Base-by-base conservation (phyloP, 2,888 invertebrate genomes). In the Bhutanitis thaidina region DNA sequence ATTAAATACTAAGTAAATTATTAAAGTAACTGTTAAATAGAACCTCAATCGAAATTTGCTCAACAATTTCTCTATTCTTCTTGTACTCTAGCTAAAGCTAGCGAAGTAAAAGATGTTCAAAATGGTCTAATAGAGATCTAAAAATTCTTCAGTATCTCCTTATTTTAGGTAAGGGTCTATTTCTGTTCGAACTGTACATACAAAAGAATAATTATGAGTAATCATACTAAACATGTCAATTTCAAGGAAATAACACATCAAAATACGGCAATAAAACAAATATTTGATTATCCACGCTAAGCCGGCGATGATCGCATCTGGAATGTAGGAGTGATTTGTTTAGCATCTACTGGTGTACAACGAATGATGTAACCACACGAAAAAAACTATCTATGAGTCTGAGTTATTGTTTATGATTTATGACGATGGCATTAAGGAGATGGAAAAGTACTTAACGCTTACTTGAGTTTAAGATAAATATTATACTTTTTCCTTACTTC, bases 301-400 rank as follows among this genome's bases (percentile, higher is more conserved):
- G 35, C 36, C 16, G 29, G 44, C n/a, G 51, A 45, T 51, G 51
- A 51, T 51, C 40, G 16, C 44, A 51, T 51, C 29, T 1, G 4
- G 34, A 15, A 51, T 34, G 51, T 51, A 35, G 51, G 51, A 45
- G 51, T 51, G 27, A 44, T 30, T 49, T 14, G 50, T 34, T 50
- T 50, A 39, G 39, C 43, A 16, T 16, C 45, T 29, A 10, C n/a
- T 13, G 13, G 10, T 7, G 15, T 41, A n/a, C 5, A 14, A 14
- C 3, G 2, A 7, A 15, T 38, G 45, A 46, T 10, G 45, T 29
- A 30, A 37, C 3, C 16, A 12, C 15, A 15, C 15, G 12, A 46
- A 37, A 27, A 41, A 10, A 30, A 30, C 2, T 20, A 38, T 5
- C 14, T 10, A 29, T 7, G 35, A 36, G 14, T 10, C 16, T 20